Evolutionary conservation across 2,113 vertebrate genomes (phyloP).

Genomic region (Picathartes gymnocephalus): DNA sequence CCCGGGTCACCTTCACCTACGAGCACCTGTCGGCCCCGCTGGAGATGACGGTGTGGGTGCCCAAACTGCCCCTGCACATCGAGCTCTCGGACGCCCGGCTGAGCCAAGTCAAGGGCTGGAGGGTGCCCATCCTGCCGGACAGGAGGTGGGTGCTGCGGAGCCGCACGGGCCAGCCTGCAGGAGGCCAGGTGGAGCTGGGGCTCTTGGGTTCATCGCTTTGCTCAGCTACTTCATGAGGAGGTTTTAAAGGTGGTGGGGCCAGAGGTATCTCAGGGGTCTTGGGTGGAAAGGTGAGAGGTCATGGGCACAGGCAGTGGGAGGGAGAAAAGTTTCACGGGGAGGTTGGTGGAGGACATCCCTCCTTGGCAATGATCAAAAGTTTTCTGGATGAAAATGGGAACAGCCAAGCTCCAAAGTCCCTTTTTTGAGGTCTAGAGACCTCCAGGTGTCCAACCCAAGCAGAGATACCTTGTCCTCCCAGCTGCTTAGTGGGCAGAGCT

Average conservation of each 20-base stretch:
- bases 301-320: background rate
- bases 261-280: background rate
- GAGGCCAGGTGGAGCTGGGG: background rate
- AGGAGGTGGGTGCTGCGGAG: constrained; percentile 74
- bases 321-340: background rate
- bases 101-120: constrained; percentile 98
- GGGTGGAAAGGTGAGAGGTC: background rate
- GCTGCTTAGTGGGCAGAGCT: background rate
- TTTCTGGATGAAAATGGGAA: background rate
- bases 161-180: fast-evolving
- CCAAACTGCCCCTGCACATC: constrained; percentile 90
- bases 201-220: background rate
- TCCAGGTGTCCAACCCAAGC: background rate
- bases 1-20: constrained; percentile 92
- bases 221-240: background rate
- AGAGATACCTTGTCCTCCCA: background rate
- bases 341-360: background rate
- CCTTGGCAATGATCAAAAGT: background rate
- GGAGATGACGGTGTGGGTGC: constrained; percentile 97
- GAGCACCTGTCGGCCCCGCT: constrained; percentile 89
- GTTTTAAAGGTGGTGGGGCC: background rate
- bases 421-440: background rate
- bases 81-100: constrained; percentile 87
- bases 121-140: constrained; percentile 92
- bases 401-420: background rate